Conservation (phyloP, 1,140 invertebrate genomes). For the Penaeus vannamei region DNA sequence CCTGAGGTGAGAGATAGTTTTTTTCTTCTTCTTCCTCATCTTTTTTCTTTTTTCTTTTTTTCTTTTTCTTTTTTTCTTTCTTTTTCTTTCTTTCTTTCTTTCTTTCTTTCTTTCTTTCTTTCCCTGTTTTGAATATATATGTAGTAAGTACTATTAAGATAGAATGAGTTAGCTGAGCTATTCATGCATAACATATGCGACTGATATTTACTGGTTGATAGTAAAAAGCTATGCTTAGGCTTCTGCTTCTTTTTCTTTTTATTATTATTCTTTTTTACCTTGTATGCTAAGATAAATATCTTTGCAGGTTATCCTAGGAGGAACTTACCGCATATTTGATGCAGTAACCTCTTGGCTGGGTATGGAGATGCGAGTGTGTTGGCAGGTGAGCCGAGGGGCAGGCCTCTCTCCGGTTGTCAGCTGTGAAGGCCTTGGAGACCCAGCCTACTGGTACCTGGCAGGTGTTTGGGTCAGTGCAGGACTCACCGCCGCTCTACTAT, state of each 20-base stretch:
- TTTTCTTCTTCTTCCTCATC: constrained; percentile 49
- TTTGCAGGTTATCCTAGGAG: constrained; percentile 76
- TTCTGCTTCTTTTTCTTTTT: constrained; percentile 9
- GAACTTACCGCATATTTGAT: constrained; percentile 69
- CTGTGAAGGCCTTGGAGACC: constrained; percentile 84
- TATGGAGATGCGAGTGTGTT: constrained; percentile 68
- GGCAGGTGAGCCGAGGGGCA: constrained; percentile 79
- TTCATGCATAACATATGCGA: not conserved
- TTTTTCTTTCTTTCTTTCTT: not conserved
- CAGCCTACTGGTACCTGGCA: constrained; percentile 83
- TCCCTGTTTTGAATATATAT: too few relatives aligned
- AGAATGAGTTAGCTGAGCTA: not conserved
- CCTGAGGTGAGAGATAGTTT: constrained; percentile 80
- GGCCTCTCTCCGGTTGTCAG: constrained; percentile 79
- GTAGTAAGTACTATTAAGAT: not conserved
- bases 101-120: not conserved
- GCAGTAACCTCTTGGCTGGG: constrained; percentile 46
- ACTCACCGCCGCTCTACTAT: constrained; percentile 78
- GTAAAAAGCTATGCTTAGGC: not conserved
- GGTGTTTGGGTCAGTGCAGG: constrained; percentile 80
- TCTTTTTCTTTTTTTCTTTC: too few relatives aligned
- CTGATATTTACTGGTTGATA: not conserved
- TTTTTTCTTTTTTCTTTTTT: not conserved
- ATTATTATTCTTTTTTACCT: constrained; percentile 40
- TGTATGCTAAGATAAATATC: constrained; percentile 39